Evolutionary conservation across 2,888 invertebrate genomes (phyloP).

Genomic region (Fragum whitleyi): DNA sequence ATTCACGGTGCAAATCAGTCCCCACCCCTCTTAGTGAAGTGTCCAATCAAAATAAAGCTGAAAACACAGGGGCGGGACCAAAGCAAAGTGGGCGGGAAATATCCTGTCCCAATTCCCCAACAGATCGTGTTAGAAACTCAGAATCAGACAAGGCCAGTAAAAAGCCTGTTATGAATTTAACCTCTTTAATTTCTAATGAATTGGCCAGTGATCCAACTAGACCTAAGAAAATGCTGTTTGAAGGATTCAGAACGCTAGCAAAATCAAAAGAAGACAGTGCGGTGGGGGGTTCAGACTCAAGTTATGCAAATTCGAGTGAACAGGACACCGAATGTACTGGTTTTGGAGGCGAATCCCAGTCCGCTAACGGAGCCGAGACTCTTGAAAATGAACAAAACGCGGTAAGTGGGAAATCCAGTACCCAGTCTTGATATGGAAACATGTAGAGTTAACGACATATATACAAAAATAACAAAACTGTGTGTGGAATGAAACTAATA

Average conservation of each 20-base stretch:
- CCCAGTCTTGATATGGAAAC: conserved; percentile 40
- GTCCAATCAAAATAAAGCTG: conserved; percentile 54
- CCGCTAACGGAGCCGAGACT: conserved; percentile 59
- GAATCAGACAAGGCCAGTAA: conserved; percentile 33
- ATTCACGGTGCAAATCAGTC: conserved; percentile 78
- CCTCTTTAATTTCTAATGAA: conserved; percentile 30
- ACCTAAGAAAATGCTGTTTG: conserved; percentile 87
- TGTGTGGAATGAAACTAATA: conserved; percentile 22
- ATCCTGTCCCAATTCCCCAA: conserved; percentile 76
- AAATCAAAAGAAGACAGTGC: conserved; percentile 86
- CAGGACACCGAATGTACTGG: conserved; percentile 40
- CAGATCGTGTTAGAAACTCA: conserved; percentile 63
- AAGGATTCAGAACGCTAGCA: conserved; percentile 88
- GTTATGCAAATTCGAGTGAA: conserved; percentile 66
- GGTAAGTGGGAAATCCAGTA: conserved; percentile 71
- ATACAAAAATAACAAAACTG: conserved; percentile 3
- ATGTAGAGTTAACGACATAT: conserved; percentile 13
- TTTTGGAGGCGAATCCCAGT: conserved; percentile 49
- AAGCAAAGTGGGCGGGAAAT: conserved; percentile 34
- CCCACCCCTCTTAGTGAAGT: conserved; percentile 70
- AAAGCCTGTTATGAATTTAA: conserved; percentile 40
- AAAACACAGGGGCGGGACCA: conserved; percentile 33
- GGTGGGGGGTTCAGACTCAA: conserved; percentile 50
- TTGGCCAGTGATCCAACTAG: conserved; percentile 81
- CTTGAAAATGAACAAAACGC: conserved; percentile 70